A percentile compares a stretch with the other conserved stretches of the same genome.
Evolutionary conservation across 2,888 invertebrate species (phyloP).

Genomic region (Drosophila neotestacea): DNA sequence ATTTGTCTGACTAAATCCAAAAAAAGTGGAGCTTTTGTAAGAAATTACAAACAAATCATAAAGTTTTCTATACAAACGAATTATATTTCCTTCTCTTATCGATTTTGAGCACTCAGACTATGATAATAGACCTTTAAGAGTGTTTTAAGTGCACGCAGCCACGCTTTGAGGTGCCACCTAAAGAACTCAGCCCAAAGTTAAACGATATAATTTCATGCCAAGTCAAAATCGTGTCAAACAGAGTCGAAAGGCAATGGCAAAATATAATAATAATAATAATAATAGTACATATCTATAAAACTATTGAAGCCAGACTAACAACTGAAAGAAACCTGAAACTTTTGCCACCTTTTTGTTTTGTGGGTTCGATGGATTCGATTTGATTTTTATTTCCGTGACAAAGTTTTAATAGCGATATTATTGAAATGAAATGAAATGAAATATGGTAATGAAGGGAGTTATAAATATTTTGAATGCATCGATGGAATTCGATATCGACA

Average conservation of each 20-base stretch:
- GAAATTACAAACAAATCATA: neutral
- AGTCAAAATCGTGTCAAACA: slow-evolving; percentile 71
- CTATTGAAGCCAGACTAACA: slow-evolving; percentile 41
- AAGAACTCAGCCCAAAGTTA: slow-evolving; percentile 18
- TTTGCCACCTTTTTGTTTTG: slow-evolving; percentile 29
- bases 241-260: slow-evolving; percentile 24
- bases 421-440: slow-evolving; percentile 75
- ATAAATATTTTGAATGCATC: slow-evolving; percentile 50
- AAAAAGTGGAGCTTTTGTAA: neutral
- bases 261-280: slow-evolving; percentile 60
- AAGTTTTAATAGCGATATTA: slow-evolving; percentile 80
- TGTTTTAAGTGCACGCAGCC: slow-evolving; percentile 64
- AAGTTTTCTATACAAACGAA: neutral
- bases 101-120: neutral
- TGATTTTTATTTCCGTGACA: slow-evolving; percentile 75
- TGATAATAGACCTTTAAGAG: slow-evolving; percentile 35
- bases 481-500: slow-evolving; percentile 54
- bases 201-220: slow-evolving; percentile 56
- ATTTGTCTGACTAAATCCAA: too few relatives aligned
- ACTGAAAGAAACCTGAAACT: slow-evolving; percentile 46
- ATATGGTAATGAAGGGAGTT: slow-evolving; percentile 72
- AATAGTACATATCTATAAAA: slow-evolving; percentile 53
- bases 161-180: slow-evolving; percentile 35
- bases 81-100: neutral
- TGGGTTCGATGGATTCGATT: slow-evolving; percentile 32